Base-by-base conservation (phyloP, 2,113 vertebrate species). In the Heterotilapia buettikoferi region DNA sequence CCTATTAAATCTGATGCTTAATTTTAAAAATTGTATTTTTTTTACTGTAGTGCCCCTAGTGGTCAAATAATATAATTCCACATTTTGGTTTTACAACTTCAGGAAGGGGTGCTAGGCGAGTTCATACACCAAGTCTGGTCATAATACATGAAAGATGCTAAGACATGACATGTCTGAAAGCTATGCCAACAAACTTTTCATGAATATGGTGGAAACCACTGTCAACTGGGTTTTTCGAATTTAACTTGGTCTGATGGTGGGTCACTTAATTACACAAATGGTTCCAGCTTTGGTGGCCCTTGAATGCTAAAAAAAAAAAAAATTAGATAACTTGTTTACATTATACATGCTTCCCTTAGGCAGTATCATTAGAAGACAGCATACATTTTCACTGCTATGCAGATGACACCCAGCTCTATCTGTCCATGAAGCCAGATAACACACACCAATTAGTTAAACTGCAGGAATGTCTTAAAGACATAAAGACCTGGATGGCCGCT, bases 1-100 rank as follows among this genome's bases (percentile, higher is more conserved):
- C 61, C 0, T 66, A 40, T 40, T 21, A 68, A 9, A 26, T 73
- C n/a, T 43, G 38, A 45, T 26, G 38, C 38, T 45, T 45, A 45
- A 45, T 18, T 43, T 45, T 1, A 6, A 45, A 45, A 16, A 0
- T 6, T 2, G 0, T 14, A 9, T 71, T 9, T 14, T 13, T 33
- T 68, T 36, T 63, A 16, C 12, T 43, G 1, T 18, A 73, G 66
- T 24, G 13, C 38, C 38, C 13, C 66, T 13, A 71, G 38, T 43
- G 38, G 21, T 73, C 38, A 45, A 43, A 73, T 16, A 73, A 45
- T 45, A 73, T 16, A 71, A 71, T 71, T 43, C 36, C n/a, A 38
- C 36, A 43, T 43, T 71, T 43, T 43, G n/a, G n/a, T 43, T 71
- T 40, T 71, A 45, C 12, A 43, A 45, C n/a, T 43, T 71, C 13